Evolutionary conservation across 2,797 vertebrate species (phyloP).

Genomic region (Hirundo rustica): DNA sequence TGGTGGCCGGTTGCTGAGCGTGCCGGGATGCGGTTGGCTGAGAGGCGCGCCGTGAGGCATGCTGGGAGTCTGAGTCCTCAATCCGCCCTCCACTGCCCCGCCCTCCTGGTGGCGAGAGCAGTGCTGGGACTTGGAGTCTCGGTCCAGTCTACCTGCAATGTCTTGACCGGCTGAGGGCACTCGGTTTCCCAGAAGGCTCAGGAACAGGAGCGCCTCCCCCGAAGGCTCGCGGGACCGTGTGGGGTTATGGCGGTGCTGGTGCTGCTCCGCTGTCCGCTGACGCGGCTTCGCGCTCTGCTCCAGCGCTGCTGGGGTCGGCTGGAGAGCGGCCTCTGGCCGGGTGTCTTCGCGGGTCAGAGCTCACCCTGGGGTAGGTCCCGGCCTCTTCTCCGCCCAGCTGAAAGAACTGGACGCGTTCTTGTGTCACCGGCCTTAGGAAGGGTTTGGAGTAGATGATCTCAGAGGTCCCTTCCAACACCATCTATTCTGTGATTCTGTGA

Average conservation of each 20-base stretch:
- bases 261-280: rapidly evolving
- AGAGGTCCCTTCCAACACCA: not conserved
- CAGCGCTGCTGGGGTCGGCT: slow-evolving; percentile 46
- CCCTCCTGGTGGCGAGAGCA: rapidly evolving
- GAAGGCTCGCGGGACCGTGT: rapidly evolving
- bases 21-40: not conserved
- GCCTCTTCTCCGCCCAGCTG: not conserved
- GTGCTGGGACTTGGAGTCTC: not conserved
- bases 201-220: rapidly evolving
- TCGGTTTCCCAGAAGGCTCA: slow-evolving; percentile 1
- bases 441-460: not conserved
- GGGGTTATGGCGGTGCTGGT: not conserved
- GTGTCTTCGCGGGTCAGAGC: not conserved
- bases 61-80: slow-evolving; percentile 25
- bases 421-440: not conserved
- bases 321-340: not conserved
- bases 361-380: slow-evolving; percentile 63
- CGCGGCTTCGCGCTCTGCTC: not conserved
- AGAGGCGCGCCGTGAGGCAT: rapidly evolving
- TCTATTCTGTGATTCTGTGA: not conserved
- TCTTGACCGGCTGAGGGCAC: rapidly evolving
- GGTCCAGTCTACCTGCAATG: rapidly evolving
- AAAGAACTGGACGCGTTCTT: not conserved
- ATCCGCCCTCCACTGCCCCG: rapidly evolving
- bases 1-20: rapidly evolving